Evolutionary conservation across 2,797 vertebrate genomes (phyloP).

Genomic region (Alca torda): DNA sequence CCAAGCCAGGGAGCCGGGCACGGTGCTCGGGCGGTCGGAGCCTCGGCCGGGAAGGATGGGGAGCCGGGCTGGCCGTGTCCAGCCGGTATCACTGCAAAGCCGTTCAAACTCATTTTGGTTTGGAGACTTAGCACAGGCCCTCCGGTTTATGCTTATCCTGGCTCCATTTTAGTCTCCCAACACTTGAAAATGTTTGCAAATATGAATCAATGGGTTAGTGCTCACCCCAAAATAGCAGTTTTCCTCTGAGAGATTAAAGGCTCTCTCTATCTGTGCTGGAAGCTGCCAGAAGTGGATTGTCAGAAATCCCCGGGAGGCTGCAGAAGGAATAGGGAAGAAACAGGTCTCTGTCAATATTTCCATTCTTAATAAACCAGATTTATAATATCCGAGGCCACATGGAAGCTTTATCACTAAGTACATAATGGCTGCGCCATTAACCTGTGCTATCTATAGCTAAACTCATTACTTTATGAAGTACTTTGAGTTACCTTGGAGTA

Average conservation of each 20-base stretch:
- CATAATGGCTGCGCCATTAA: neutral
- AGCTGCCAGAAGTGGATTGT: neutral
- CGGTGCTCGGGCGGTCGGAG: rapidly evolving
- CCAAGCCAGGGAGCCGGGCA: rapidly evolving
- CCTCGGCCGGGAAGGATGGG: neutral
- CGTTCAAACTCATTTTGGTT: neutral
- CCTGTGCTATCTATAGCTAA: constrained; percentile 33
- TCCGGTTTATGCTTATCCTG: neutral
- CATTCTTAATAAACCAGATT: constrained; percentile 42
- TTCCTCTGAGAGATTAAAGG: neutral
- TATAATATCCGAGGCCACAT: neutral
- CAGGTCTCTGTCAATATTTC: neutral
- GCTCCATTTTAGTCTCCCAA: neutral
- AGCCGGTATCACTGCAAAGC: neutral
- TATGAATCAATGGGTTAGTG: neutral
- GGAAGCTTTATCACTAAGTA: neutral
- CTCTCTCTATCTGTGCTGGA: neutral
- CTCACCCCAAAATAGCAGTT: neutral
- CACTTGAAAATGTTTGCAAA: neutral
- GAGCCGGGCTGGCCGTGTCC: neutral
- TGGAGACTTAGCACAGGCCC: neutral
- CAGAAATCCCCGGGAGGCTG: constrained; percentile 23
- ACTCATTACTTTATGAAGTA: constrained; percentile 36
- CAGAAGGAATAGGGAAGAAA: neutral
- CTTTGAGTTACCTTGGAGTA: constrained; percentile 3